Evolutionary conservation across 1,140 invertebrate species (phyloP), one percentile per base, ranked within the genome.

Genomic region (Megalonaias nervosa): DNA sequence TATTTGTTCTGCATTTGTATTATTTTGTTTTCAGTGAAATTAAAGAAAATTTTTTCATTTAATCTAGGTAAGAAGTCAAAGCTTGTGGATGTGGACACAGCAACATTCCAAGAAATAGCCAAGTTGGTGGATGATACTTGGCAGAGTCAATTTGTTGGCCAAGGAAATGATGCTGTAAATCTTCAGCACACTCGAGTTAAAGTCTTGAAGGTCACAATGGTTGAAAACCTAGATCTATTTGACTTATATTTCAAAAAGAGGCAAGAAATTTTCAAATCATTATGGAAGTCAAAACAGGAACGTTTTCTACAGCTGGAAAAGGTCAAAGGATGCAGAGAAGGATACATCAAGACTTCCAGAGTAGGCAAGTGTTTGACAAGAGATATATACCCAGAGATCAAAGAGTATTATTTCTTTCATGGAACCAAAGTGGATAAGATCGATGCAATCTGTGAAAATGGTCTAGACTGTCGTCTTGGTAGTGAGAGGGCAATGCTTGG

Each of bases 401-500:
- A 77, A 55, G 75, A 77, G 38, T 15, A 48, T 19, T 65, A 64
- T 6, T 57, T 77, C 16, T 77, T 77, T 73, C 75, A 77, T 72
- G 75, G 75, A 1, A 77, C 75, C 17, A 77, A 77, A 71, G 13
- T 26, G 16, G 66, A 72, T 13, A 73, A 58, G 48, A 58, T 77
- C n/a, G 65, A 70, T 17, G 62, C 57, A 15, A 73, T 77, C 55
- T 77, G 75, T 59, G 21, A 38, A 14, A 57, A 38, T 66, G 75
- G 75, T 6, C 57, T 71, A 16, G 75, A 77, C 61, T 19, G 23
- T 0, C 57, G 65, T 19, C 55, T 77, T 14, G 61, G 69, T n/a
- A 71, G 70, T 61, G 65, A 21, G n/a, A 60, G 21, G 21, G 75
- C 70, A 11, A 77, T 77, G 75, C 68, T 77, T 61, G 75, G 75